Percentiles rank a stretch among this genome's conserved stretches.
Conservation (phyloP, 2,888 invertebrate species). For the Vanessa cardui region DNA sequence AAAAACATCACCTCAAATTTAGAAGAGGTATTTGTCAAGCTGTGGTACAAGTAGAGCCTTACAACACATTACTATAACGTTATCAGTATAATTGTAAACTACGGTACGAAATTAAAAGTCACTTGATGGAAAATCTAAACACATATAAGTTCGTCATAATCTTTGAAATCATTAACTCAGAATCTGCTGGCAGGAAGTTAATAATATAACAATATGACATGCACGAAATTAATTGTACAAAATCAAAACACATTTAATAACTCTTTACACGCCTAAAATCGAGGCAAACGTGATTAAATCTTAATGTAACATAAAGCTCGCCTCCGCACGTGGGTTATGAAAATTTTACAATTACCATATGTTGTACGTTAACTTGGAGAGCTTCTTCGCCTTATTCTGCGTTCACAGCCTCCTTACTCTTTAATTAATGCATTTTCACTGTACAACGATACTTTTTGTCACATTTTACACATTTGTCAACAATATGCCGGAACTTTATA, state of each 20-base stretch:
- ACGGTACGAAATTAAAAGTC: too few relatives aligned
- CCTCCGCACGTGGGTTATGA: constrained; percentile 31
- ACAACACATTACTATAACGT: too few relatives aligned
- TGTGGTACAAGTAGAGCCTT: too few relatives aligned
- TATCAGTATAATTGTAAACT: not conserved
- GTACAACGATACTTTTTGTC: constrained; percentile 32
- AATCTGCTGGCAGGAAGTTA: too few relatives aligned
- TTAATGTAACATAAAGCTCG: constrained; percentile 18
- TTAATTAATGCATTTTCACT: constrained; percentile 39
- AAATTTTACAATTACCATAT: constrained; percentile 40
- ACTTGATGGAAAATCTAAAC: too few relatives aligned
- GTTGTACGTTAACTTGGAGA: constrained; percentile 34
- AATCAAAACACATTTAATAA: constrained; percentile 4
- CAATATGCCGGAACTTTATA: constrained; percentile 25
- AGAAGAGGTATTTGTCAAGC: too few relatives aligned
- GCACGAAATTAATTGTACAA: not conserved
- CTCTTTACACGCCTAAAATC: constrained; percentile 5
- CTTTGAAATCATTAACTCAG: too few relatives aligned
- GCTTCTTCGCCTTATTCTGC: constrained; percentile 35
- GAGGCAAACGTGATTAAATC: constrained; percentile 24
- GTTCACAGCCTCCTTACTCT: constrained; percentile 26
- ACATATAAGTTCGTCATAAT: too few relatives aligned
- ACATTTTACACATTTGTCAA: constrained; percentile 32
- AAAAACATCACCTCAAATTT: too few relatives aligned
- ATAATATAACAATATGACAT: not conserved